These are phyloP conservation scores for Pemphredon lugubris DNA, from an alignment of 2,888 invertebrate genomes.

Conservation along the genomic window DNA sequence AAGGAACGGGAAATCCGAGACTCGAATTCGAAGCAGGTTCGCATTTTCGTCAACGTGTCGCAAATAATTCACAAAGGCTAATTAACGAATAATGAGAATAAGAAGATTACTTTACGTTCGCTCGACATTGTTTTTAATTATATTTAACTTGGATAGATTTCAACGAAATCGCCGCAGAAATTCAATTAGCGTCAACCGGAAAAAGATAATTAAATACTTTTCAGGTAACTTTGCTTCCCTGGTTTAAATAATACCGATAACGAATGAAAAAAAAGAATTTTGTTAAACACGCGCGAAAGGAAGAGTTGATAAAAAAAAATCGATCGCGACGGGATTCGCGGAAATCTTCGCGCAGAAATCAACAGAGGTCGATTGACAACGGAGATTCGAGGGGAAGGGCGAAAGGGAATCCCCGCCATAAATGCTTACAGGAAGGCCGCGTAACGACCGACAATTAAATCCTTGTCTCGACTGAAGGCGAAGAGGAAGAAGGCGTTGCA, in stretches of 20 bases:
- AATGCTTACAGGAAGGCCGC: conserved; percentile 43
- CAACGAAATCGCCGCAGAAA: not conserved
- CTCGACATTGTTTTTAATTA: too few species aligned
- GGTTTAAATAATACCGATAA: too few species aligned
- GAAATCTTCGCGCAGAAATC: not conserved
- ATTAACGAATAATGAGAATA: conserved; percentile 1
- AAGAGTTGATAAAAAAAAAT: too few species aligned
- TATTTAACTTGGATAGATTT: not conserved
- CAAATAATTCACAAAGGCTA: not conserved
- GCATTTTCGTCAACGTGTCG: not conserved
- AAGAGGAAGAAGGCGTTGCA: conserved; percentile 53
- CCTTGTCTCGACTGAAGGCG: conserved; percentile 47
- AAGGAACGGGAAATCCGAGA: not conserved
- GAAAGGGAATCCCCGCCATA: conserved; percentile 25
- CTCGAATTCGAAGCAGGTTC: not conserved
- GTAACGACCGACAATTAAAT: conserved; percentile 64
- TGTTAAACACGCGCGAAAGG: too few species aligned
- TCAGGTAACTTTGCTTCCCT: too few species aligned
- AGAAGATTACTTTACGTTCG: not conserved
- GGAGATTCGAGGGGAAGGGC: conserved; percentile 8
- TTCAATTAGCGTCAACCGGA: not conserved
- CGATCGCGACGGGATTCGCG: too few species aligned
- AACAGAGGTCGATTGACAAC: conserved; percentile 1
- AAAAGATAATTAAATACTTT: too few species aligned
- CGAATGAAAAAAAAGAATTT: too few species aligned